phyloP scores from a whole-genome alignment of 1,140 invertebrate genomes.

The Oscheius sp. region DNA sequence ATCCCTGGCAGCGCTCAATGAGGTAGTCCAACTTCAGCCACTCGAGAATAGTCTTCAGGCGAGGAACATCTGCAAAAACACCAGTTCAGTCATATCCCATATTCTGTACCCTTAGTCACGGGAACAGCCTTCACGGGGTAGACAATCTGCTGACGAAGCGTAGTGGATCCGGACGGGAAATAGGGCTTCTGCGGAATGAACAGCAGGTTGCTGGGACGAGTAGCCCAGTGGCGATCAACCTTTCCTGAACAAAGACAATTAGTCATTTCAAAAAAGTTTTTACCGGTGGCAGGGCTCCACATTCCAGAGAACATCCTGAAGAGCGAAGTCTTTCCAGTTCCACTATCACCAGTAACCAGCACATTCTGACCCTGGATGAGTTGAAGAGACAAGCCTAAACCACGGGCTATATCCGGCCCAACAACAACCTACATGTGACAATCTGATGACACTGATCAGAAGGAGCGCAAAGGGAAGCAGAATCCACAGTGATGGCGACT shows the following conservation, averaged over 20 bases:
- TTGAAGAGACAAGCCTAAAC: constrained; percentile 64
- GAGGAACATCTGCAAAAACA: constrained; percentile 37
- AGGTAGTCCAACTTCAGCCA: constrained; percentile 63
- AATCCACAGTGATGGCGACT: constrained; percentile 51
- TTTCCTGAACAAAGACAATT: constrained; percentile 58
- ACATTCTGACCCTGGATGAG: constrained; percentile 64
- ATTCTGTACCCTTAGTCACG: constrained; percentile 57
- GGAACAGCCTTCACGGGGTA: constrained; percentile 60
- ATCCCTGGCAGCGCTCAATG: constrained; percentile 63
- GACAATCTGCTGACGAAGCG: constrained; percentile 66
- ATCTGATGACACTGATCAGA: too few species aligned
- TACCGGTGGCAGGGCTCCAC: constrained; percentile 64
- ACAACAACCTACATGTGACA: too few species aligned
- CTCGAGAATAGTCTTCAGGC: constrained; percentile 61
- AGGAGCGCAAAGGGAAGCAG: constrained; percentile 46
- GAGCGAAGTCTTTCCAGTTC: constrained; percentile 69
- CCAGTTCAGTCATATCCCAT: too few species aligned
- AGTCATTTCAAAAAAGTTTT: not conserved
- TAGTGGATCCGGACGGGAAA: constrained; percentile 65
- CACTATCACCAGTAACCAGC: constrained; percentile 68
- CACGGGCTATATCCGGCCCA: constrained; percentile 14
- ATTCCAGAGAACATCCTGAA: constrained; percentile 67
- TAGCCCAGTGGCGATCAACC: constrained; percentile 60
- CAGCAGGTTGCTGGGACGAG: constrained; percentile 61
- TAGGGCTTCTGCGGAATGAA: constrained; percentile 70